Percentiles rank a stretch among this genome's conserved stretches.
phyloP scores from a whole-genome alignment of 2,888 invertebrate species.

The Drosophila yooni region DNA sequence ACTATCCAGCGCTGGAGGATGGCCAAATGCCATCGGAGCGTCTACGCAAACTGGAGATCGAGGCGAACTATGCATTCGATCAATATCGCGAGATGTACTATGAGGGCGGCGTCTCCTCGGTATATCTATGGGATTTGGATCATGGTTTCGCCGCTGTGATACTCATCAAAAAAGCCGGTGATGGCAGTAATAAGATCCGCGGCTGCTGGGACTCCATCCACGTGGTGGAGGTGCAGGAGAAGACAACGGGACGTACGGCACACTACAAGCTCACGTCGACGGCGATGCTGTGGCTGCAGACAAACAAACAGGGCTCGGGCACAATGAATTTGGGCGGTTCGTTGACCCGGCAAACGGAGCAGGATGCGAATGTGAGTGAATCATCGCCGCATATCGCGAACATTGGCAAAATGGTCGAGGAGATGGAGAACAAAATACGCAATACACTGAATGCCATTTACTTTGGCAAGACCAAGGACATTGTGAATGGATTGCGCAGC shows the following conservation, averaged over 20 bases:
- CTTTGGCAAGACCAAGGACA: conserved; percentile 99
- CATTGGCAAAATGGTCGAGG: conserved; percentile 99
- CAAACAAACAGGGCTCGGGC: conserved; percentile 97
- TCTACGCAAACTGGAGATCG: conserved; percentile 97
- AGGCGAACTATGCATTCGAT: conserved; percentile 99
- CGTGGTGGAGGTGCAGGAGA: conserved; percentile 99
- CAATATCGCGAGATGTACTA: conserved; percentile 99
- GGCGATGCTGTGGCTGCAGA: conserved; percentile 99
- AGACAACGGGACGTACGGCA: conserved; percentile 95
- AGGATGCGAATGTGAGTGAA: conserved; percentile 95
- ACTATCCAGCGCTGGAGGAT: conserved; percentile 98
- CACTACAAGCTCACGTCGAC: conserved; percentile 99
- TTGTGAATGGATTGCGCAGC: conserved; percentile 95
- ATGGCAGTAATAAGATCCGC: conserved; percentile 99
- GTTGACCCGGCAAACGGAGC: conserved; percentile 97
- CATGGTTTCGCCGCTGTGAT: conserved; percentile 99
- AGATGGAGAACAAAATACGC: conserved; percentile 99
- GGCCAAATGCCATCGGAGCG: conserved; percentile 99
- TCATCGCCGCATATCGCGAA: conserved; percentile 98
- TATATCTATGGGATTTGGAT: conserved; percentile 99
- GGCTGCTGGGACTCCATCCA: conserved; percentile 99
- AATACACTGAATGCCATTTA: conserved; percentile 99
- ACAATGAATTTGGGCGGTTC: conserved; percentile 99
- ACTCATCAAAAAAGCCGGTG: conserved; percentile 99
- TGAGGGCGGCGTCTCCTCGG: conserved; percentile 99